Percentiles rank a stretch among this genome's conserved stretches.
These are phyloP conservation scores for Nymphalis polychloros DNA, from an alignment of 2,888 invertebrate genomes.

Conservation along the genomic window DNA sequence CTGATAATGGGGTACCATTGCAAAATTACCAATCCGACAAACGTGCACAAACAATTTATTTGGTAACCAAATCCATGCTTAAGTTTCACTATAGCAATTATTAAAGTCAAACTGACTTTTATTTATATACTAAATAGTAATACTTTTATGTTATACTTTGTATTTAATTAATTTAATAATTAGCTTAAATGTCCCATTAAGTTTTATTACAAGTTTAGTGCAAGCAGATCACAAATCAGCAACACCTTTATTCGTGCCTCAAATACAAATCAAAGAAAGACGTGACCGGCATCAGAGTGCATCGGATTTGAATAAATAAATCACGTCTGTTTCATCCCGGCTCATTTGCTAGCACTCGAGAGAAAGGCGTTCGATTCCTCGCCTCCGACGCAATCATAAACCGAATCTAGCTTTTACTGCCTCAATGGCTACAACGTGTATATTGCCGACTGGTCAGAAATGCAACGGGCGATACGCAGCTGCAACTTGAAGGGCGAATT, in stretches of 20 bases:
- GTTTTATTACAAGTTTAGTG: conserved; percentile 43
- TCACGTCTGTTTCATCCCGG: conserved; percentile 61
- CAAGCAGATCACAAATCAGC: conserved; percentile 55
- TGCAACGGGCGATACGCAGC: conserved; percentile 28
- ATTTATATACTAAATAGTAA: not conserved
- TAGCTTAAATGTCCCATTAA: conserved; percentile 48
- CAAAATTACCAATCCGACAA: conserved; percentile 34
- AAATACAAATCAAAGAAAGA: conserved; percentile 57
- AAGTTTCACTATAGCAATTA: not conserved
- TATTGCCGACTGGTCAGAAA: conserved; percentile 28
- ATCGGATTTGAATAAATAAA: conserved; percentile 76
- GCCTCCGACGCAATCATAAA: conserved; percentile 60
- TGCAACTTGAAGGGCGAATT: conserved; percentile 44
- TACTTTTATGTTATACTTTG: not conserved
- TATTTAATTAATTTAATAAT: conserved; percentile 33
- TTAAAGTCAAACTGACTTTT: not conserved
- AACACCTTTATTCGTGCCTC: conserved; percentile 60
- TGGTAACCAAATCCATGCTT: not conserved
- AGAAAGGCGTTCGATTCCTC: conserved; percentile 74
- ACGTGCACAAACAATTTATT: conserved; percentile 27
- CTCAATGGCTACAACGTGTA: conserved; percentile 52
- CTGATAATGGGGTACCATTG: conserved; percentile 38
- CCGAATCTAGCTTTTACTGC: conserved; percentile 66
- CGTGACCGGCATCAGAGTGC: conserved; percentile 63
- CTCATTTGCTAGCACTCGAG: conserved; percentile 70